These are phyloP conservation scores for Propithecus coquereli DNA, from an alignment of 2,113 vertebrate genomes.

Conservation along the genomic window DNA sequence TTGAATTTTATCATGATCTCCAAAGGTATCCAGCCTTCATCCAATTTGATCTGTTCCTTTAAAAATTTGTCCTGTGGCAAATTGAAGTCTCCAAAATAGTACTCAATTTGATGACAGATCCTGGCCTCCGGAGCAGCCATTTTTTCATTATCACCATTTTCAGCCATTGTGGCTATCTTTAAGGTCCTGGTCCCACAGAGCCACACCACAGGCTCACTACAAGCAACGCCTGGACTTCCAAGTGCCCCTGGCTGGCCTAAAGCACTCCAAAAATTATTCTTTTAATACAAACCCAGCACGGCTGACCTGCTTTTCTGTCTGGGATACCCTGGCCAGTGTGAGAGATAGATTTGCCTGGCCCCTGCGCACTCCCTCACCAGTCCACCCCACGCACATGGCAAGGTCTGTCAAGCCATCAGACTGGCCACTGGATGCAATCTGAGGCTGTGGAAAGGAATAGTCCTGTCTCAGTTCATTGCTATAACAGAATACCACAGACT, in stretches of 20 bases:
- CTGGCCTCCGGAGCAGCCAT: constrained; percentile 92
- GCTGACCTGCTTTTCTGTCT: neutral
- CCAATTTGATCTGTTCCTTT: constrained; percentile 94
- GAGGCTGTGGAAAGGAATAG: neutral
- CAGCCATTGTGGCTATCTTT: constrained; percentile 88
- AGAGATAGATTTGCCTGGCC: neutral
- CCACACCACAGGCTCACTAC: neutral
- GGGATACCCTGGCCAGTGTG: neutral
- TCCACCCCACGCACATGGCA: neutral
- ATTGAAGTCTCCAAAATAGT: no score
- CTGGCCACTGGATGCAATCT: neutral
- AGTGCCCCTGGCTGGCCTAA: neutral
- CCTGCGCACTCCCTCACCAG: neutral
- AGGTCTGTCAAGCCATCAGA: neutral
- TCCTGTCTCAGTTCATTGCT: neutral
- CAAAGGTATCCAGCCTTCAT: constrained; percentile 97
- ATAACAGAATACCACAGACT: neutral
- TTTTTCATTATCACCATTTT: constrained; percentile 87
- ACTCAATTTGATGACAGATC: constrained; percentile 95
- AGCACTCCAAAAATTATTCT: neutral
- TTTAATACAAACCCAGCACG: neutral
- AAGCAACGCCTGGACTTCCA: fast-evolving
- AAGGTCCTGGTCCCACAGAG: neutral
- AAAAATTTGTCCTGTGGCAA: no score
- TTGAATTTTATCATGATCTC: constrained; percentile 99